Base-by-base conservation (phyloP, 92 coral and sea anemone species). In the Umimayanthus kanabou region DNA sequence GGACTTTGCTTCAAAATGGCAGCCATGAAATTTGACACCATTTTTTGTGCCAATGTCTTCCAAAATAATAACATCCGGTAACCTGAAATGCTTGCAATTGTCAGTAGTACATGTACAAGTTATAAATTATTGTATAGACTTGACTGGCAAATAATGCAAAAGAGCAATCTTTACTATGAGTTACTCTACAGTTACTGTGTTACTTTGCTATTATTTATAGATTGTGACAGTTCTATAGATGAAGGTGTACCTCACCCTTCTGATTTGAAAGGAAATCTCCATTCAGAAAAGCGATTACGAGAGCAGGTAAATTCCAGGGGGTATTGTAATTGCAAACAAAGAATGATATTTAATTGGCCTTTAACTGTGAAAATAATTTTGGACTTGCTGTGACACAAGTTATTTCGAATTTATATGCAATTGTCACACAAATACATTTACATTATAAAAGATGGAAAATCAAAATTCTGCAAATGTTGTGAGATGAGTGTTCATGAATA, bases 161-260 rank as follows among this genome's bases (percentile, higher is more conserved):
- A 42, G 5, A 6, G 45, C 45, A 42, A 42, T 42, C 45, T 42
- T 42, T 42, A 42, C 7, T 42, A 42, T 3, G 45, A 42, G 45
- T 42, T 42, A 42, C 45, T 6, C 5, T 4, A 6, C 45, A 42
- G 7, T 42, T 20, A 61, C 26, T 18, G 14, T 61, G 69, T 33
- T 33, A 33, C 37, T 61, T 13, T 28, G 42, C 42, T 72, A 9
- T 72, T 72, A 72, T 30, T 76, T 47, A 39, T 16, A 78, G 82
- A 78, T 49, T 40, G 64, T 25, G 82, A 78, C 61, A 78, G 82
- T 49, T 78, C 82, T 49, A 28, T 49, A 15, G 82, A 78, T 78
- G 82, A 78, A 6, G 16, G 20, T 43, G 11, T 33, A 72, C 66
- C 67, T 13, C 66, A 26, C 3, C 23, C 65, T 9, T 53, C 82